Percentiles rank a stretch among this genome's conserved stretches.
phyloP scores from a whole-genome alignment of 1,140 invertebrate species.

The Cydia pomonella region DNA sequence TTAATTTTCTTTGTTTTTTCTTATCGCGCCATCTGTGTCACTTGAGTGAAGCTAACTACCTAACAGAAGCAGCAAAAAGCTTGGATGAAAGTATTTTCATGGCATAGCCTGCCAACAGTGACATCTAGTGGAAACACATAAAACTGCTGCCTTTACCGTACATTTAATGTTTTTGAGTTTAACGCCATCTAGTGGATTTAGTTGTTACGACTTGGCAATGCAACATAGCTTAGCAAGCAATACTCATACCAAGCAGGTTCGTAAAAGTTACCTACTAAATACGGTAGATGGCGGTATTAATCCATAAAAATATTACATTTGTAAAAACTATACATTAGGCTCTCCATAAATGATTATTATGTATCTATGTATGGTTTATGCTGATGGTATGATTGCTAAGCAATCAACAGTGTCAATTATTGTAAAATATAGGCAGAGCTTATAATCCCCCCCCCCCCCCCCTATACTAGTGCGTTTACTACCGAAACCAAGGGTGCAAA shows the following conservation, averaged over 20 bases:
- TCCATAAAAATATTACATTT: background rate
- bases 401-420: no score
- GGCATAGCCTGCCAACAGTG: background rate
- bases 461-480: no score
- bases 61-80: background rate
- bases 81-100: no score
- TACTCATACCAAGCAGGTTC: background rate
- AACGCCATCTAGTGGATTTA: background rate
- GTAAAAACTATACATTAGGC: no score
- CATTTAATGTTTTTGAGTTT: background rate
- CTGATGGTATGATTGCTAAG: no score
- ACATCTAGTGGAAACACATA: background rate
- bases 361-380: no score
- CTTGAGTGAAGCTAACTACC: background rate
- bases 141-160: background rate
- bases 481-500: no score
- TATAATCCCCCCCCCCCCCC: no score
- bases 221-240: background rate
- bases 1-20: no score
- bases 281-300: constrained; percentile 3
- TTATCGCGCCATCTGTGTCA: background rate
- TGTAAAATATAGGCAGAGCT: no score
- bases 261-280: background rate
- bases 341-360: no score
- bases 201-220: background rate